Conservation (phyloP, 2,797 vertebrate genomes). For the Australoheros facetus region DNA sequence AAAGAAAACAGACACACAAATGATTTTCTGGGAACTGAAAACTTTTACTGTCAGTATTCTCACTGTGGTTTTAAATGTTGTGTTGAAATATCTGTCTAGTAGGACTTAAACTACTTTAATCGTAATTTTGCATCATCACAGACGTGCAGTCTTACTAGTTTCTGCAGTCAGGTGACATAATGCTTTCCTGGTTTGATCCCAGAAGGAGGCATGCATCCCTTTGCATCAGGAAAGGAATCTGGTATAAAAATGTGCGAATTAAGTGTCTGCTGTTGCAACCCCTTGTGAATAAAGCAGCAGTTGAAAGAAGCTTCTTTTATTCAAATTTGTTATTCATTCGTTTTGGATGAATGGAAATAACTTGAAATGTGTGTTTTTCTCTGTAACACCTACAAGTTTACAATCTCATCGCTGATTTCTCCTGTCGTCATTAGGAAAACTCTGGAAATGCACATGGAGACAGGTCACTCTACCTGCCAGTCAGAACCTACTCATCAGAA, state of each 20-base stretch:
- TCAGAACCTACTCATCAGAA: constrained; percentile 82
- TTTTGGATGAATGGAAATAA: not conserved
- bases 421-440: constrained; percentile 80
- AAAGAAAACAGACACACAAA: not conserved
- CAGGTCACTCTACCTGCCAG: constrained; percentile 82
- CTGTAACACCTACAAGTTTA: not conserved
- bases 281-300: no score
- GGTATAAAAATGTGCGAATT: not conserved
- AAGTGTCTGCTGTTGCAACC: not conserved
- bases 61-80: not conserved
- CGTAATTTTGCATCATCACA: not conserved
- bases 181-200: not conserved
- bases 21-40: not conserved
- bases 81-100: not conserved
- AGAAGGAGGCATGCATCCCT: not conserved
- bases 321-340: not conserved
- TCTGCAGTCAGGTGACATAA: not conserved
- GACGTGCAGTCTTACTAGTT: not conserved
- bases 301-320: not conserved
- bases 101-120: not conserved
- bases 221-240: not conserved
- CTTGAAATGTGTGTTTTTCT: no score
- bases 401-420: not conserved
- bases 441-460: constrained; percentile 89
- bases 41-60: not conserved